phyloP scores from a whole-genome alignment of 1,140 invertebrate species.

The Subanguina moxae region DNA sequence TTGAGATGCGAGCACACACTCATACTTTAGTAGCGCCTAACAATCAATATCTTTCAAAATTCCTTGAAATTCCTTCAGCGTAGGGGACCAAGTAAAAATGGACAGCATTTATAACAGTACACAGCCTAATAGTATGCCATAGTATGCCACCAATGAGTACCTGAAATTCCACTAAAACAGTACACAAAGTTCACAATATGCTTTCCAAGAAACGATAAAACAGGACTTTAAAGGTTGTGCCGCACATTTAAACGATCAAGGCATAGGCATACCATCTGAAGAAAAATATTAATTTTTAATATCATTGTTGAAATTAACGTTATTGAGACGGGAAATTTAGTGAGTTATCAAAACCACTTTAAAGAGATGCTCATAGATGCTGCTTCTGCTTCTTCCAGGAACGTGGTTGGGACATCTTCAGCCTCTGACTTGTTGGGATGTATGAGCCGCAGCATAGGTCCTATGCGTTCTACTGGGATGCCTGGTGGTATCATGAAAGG shows the following conservation, averaged over 20 bases:
- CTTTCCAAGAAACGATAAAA: background rate
- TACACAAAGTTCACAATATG: background rate
- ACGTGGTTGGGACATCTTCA: background rate
- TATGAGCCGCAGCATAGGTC: background rate
- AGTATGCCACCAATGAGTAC: too few relatives aligned
- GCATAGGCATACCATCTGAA: background rate
- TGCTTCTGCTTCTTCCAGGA: background rate
- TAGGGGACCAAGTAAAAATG: too few relatives aligned
- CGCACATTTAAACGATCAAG: background rate
- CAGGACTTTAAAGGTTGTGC: background rate
- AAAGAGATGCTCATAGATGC: slow-evolving; percentile 10
- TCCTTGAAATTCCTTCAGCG: too few relatives aligned
- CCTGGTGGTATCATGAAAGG: slow-evolving; percentile 10
- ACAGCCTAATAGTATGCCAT: too few relatives aligned
- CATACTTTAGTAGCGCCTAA: too few relatives aligned
- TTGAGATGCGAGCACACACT: too few relatives aligned
- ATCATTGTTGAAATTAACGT: background rate
- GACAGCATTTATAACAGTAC: too few relatives aligned
- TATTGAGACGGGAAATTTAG: background rate
- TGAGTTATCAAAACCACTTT: slow-evolving; percentile 12
- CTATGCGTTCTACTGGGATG: background rate
- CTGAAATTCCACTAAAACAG: background rate
- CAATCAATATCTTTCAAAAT: too few relatives aligned
- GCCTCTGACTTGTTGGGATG: background rate
- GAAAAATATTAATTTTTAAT: background rate